Evolutionary conservation across 2,113 vertebrate genomes (phyloP).

Genomic region (Phocoena phocoena): DNA sequence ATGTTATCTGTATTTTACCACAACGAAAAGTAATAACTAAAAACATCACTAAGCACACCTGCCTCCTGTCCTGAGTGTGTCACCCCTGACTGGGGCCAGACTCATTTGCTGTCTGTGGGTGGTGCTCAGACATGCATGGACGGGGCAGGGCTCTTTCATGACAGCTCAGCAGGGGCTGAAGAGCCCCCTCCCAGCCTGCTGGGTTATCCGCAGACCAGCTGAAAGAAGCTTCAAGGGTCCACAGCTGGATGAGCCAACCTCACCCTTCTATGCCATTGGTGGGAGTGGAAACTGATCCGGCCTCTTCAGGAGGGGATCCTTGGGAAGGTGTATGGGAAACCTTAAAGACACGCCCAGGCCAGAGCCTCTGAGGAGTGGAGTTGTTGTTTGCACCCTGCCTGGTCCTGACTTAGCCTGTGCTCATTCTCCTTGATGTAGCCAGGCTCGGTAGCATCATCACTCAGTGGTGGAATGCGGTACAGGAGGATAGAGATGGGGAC

Average conservation of each 20-base stretch:
- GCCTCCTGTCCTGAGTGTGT: neutral
- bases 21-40: neutral
- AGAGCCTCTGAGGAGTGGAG: neutral
- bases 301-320: no score
- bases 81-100: neutral
- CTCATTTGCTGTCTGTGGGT: neutral
- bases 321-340: neutral
- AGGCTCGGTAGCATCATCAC: neutral
- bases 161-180: neutral
- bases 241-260: neutral
- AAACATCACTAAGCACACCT: neutral
- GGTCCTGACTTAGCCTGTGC: neutral
- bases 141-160: fast-evolving
- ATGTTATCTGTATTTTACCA: neutral
- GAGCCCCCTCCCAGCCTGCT: neutral
- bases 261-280: neutral
- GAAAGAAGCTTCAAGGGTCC: neutral
- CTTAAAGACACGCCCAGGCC: neutral
- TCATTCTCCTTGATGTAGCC: no score
- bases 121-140: neutral
- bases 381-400: neutral
- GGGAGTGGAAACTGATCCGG: neutral
- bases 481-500: neutral
- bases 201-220: neutral
- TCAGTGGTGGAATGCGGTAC: neutral